These are phyloP conservation scores for Numenius arquata DNA, from an alignment of 2,113 vertebrate species.

Conservation along the genomic window DNA sequence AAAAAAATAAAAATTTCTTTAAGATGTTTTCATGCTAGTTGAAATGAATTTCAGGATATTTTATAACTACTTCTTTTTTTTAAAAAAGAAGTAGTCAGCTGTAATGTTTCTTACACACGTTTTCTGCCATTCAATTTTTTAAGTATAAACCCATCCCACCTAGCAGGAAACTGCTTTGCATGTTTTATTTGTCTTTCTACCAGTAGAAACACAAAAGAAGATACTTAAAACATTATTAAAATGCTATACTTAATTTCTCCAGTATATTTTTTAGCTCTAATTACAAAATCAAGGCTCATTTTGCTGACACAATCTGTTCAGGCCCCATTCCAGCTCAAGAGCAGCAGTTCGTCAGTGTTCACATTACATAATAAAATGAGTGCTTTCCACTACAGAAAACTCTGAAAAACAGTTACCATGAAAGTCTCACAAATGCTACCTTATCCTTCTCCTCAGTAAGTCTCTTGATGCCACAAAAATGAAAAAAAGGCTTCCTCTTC, in stretches of 20 bases:
- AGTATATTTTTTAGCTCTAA: background rate
- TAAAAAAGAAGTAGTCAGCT: background rate
- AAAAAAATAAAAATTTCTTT: background rate
- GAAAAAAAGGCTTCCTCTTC: background rate
- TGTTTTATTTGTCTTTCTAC: background rate
- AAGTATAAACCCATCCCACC: background rate
- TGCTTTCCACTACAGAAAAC: background rate
- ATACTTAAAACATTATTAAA: background rate
- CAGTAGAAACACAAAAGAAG: background rate
- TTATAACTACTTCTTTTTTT: background rate
- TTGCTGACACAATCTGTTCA: background rate
- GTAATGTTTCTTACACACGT: background rate
- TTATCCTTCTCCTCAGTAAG: background rate
- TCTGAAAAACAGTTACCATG: background rate
- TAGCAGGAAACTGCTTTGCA: background rate
- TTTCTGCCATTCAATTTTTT: background rate
- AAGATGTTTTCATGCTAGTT: background rate
- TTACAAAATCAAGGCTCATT: background rate
- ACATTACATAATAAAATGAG: background rate
- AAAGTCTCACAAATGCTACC: background rate
- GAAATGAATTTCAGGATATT: background rate
- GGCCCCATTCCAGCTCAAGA: background rate
- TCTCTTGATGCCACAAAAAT: background rate
- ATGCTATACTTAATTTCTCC: background rate
- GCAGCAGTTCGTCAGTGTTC: background rate